These are phyloP conservation scores for Didymodactylos carnosus DNA, from an alignment of 2,888 invertebrate genomes.

Conservation along the genomic window DNA sequence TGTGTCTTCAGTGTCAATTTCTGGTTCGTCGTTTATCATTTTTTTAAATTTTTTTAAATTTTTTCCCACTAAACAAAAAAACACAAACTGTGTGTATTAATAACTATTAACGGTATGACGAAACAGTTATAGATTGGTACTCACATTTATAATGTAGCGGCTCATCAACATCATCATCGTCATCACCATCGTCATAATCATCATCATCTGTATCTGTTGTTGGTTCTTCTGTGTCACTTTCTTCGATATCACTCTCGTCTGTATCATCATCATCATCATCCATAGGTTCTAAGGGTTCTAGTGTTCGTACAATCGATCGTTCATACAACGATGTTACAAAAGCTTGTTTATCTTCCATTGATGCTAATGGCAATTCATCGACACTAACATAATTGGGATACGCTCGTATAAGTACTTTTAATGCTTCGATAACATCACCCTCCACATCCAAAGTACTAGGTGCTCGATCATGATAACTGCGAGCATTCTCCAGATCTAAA, in stretches of 20 bases:
- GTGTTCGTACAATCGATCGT: constrained; percentile 55
- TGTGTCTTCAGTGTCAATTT: too few relatives aligned
- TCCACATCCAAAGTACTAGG: constrained; percentile 55
- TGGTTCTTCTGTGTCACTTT: not conserved
- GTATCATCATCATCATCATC: constrained; percentile 21
- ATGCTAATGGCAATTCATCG: constrained; percentile 48
- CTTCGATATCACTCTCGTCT: too few relatives aligned
- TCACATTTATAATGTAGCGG: too few relatives aligned
- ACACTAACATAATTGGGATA: constrained; percentile 60
- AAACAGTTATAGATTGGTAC: too few relatives aligned
- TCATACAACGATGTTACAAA: constrained; percentile 59
- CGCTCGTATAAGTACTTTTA: constrained; percentile 48
- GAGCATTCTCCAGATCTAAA: constrained; percentile 64
- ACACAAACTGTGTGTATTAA: too few relatives aligned
- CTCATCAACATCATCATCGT: not conserved
- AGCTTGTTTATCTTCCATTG: constrained; percentile 44
- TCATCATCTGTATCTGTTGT: not conserved
- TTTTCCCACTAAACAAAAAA: too few relatives aligned
- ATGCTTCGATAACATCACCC: constrained; percentile 45
- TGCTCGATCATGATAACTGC: constrained; percentile 63
- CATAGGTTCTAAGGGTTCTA: constrained; percentile 37
- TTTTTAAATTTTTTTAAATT: too few relatives aligned
- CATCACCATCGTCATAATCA: not conserved
- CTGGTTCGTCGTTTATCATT: too few relatives aligned
- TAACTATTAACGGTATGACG: too few relatives aligned